These are phyloP conservation scores for Maniola hyperantus DNA, from an alignment of 2,888 invertebrate species.

Conservation along the genomic window DNA sequence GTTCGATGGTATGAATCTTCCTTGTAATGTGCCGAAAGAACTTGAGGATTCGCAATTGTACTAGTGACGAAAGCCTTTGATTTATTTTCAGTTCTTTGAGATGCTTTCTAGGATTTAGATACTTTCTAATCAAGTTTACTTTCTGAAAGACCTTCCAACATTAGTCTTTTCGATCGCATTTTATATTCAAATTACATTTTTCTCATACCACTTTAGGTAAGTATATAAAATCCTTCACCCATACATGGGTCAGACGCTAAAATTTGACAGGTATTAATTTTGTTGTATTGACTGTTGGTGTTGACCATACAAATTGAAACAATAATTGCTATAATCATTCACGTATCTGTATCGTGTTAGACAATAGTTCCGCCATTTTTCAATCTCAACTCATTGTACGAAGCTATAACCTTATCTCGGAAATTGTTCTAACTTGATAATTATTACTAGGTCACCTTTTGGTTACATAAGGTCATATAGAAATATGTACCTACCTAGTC, in stretches of 20 bases:
- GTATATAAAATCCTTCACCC: not conserved
- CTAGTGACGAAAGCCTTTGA: too few relatives aligned
- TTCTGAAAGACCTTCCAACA: too few relatives aligned
- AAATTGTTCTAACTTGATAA: conserved; percentile 6
- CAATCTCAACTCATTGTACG: conserved; percentile 1
- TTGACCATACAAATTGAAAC: conserved; percentile 1
- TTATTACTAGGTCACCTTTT: conserved; percentile 10
- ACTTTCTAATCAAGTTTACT: too few relatives aligned
- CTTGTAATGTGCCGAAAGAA: too few relatives aligned
- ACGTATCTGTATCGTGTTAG: conserved; percentile 12
- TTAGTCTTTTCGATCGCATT: too few relatives aligned
- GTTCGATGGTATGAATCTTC: too few relatives aligned
- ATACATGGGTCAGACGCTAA: not conserved
- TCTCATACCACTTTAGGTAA: not conserved
- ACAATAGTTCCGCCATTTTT: conserved; percentile 13
- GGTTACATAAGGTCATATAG: conserved; percentile 6
- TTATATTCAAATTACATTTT: not conserved
- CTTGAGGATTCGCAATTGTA: too few relatives aligned
- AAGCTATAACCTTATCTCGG: conserved; percentile 6
- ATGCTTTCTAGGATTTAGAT: too few relatives aligned
- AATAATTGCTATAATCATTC: not conserved
- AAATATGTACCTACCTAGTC: not conserved
- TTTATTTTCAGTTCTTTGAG: too few relatives aligned
- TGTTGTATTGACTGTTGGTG: not conserved
- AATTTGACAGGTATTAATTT: not conserved